phyloP scores from a whole-genome alignment of 2,888 invertebrate species.

The Tachystola acroxantha region DNA sequence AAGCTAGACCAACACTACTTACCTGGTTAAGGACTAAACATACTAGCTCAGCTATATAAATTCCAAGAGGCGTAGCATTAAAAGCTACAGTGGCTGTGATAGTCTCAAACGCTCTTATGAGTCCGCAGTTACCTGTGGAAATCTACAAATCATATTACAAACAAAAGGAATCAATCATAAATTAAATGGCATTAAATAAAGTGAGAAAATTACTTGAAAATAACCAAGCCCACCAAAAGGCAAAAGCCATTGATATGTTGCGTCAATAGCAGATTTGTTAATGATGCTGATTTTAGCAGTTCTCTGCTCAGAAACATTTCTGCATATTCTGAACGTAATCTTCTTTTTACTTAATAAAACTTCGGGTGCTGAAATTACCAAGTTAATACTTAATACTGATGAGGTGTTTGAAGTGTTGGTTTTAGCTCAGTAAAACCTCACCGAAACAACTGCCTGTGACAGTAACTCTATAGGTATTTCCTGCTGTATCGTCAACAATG shows the following conservation, averaged over 20 bases:
- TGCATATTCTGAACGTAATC: constrained; percentile 49
- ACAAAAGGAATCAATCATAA: too few relatives aligned
- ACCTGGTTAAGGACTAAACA: constrained; percentile 69
- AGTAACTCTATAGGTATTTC: constrained; percentile 48
- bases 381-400: too few relatives aligned
- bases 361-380: constrained; percentile 52
- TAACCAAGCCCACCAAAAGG: constrained; percentile 54
- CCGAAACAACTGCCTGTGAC: constrained; percentile 60
- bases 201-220: constrained; percentile 47
- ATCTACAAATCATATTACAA: constrained; percentile 33
- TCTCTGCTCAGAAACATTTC: constrained; percentile 48
- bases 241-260: constrained; percentile 68
- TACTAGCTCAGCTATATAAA: constrained; percentile 60
- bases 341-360: constrained; percentile 46
- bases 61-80: constrained; percentile 52
- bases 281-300: constrained; percentile 46
- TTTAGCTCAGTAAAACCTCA: too few relatives aligned
- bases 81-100: constrained; percentile 53
- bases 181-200: too few relatives aligned
- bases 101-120: constrained; percentile 58
- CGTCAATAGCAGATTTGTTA: constrained; percentile 55
- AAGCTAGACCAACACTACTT: too few relatives aligned
- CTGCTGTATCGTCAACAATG: constrained; percentile 50
- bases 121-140: constrained; percentile 62
- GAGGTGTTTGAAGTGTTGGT: too few relatives aligned